Base-by-base conservation (phyloP, 1,140 invertebrate genomes). In the Chlorops oryzae region DNA sequence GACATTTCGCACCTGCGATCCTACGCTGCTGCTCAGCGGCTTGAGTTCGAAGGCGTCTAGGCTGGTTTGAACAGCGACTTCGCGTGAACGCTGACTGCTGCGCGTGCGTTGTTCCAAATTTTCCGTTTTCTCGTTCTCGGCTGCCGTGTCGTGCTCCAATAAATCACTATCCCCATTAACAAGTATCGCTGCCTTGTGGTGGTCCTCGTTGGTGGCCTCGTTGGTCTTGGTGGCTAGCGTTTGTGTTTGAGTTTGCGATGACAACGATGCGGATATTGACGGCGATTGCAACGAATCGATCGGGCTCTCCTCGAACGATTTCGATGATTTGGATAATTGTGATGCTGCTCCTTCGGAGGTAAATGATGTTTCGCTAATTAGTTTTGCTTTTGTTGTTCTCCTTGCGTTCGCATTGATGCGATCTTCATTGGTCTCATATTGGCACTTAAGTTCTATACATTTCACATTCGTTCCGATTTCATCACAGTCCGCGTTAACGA, bases 1-100 rank as follows among this genome's bases (percentile, higher is more conserved):
- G 25, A 55, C 66, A 56, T 65, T 57, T 34, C 54, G 50, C 3
- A 63, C 51, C 38, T 43, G 56, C 20, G 54, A 61, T n/a, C 25
- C 18, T 6, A 7, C 18, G 7, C 6, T 13, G 37, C 7, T 20
- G 7, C 3, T 54, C 35, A 70, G 34, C n/a, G 62, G 59, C 20
- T 56, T 58, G 17, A 70, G 55, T 28, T 70, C 66, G 47, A 59
- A 66, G 5, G 57, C 53, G 37, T 70, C 66, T 37, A 69, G 57
- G 55, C 66, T 70, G 0, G 66, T 70, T 55, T 70, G 66, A 3
- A 70, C 63, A 18, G 66, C 66, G 15, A 70, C 69, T 56, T 70
- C 66, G 13, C 67, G 65, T 12, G 56, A 62, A 13, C 12, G 23
- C 22, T 24, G 41, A n/a, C 22, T n/a, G 34, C 13, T 12, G 24